Evolutionary conservation across 2,797 vertebrate genomes (phyloP).

Genomic region (Gobionotothen gibberifrons): DNA sequence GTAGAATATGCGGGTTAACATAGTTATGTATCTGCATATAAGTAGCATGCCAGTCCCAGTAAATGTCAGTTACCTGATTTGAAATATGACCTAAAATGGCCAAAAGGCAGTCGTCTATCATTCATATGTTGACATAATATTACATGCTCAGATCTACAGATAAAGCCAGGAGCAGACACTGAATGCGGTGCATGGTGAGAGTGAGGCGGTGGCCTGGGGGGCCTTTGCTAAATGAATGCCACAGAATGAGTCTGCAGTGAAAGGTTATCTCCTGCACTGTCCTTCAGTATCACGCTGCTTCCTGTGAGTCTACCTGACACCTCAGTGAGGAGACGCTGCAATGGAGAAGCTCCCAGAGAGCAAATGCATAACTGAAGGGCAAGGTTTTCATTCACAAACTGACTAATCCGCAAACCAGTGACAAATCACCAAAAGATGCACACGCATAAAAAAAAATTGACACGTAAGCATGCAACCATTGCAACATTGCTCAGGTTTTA

Average conservation of each 20-base stretch:
- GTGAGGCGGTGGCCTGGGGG: slow-evolving; percentile 27
- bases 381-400: slow-evolving; percentile 51
- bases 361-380: slow-evolving; percentile 65
- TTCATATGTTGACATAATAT: slow-evolving; percentile 18
- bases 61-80: neutral
- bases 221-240: slow-evolving; percentile 48
- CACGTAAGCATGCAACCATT: neutral
- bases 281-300: slow-evolving; percentile 57
- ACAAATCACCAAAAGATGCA: neutral
- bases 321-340: slow-evolving; percentile 45
- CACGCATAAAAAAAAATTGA: neutral
- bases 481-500: slow-evolving; percentile 11
- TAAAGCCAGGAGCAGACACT: slow-evolving; percentile 20
- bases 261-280: slow-evolving; percentile 70
- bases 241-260: slow-evolving; percentile 51
- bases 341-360: slow-evolving; percentile 42
- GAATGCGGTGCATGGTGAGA: slow-evolving; percentile 40
- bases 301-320: slow-evolving; percentile 55
- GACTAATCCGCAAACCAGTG: neutral
- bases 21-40: neutral
- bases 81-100: slow-evolving; percentile 8
- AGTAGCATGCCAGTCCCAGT: slow-evolving; percentile 3
- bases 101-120: neutral
- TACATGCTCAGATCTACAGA: slow-evolving; percentile 17
- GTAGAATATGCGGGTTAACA: neutral